Evolutionary conservation across 2,797 vertebrate genomes (phyloP).

Genomic region (Lates japonicus): DNA sequence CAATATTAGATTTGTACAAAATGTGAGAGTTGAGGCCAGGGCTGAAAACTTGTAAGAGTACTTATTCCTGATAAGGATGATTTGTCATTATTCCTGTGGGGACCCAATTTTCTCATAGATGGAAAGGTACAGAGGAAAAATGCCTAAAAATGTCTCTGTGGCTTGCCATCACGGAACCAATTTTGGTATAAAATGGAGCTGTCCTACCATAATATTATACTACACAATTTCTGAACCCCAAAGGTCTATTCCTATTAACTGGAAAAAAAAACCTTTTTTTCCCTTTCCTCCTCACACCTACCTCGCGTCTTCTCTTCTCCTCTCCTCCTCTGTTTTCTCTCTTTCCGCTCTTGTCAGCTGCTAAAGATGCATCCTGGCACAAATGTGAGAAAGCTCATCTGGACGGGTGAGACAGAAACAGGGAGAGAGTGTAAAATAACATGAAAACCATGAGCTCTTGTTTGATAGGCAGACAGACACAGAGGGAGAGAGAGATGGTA

Average conservation of each 20-base stretch:
- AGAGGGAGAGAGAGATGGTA: slow-evolving; percentile 26
- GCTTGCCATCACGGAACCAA: slow-evolving; percentile 57
- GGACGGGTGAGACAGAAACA: slow-evolving; percentile 41
- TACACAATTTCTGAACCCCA: slow-evolving; percentile 59
- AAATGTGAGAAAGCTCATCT: slow-evolving; percentile 67
- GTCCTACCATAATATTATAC: slow-evolving; percentile 64
- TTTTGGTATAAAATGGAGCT: slow-evolving; percentile 71
- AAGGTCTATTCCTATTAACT: slow-evolving; percentile 64
- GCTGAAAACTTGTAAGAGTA: slow-evolving; percentile 45
- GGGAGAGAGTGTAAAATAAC: slow-evolving; percentile 51
- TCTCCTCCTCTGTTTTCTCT: slow-evolving; percentile 43
- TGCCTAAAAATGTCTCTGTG: slow-evolving; percentile 50
- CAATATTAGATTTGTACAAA: slow-evolving; percentile 38
- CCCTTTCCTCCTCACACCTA: slow-evolving; percentile 27
- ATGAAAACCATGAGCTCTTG: slow-evolving; percentile 45
- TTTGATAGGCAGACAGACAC: slow-evolving; percentile 54
- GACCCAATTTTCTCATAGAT: slow-evolving; percentile 59
- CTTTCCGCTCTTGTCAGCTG: slow-evolving; percentile 58
- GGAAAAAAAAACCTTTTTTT: slow-evolving; percentile 15
- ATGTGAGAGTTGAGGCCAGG: slow-evolving; percentile 36
- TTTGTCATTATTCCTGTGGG: slow-evolving; percentile 50
- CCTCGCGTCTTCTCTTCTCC: slow-evolving; percentile 40
- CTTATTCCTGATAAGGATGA: slow-evolving; percentile 54
- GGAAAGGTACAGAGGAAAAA: slow-evolving; percentile 46
- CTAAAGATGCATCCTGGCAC: slow-evolving; percentile 63